phyloP scores from a whole-genome alignment of 2,113 vertebrate species.

The Gopherus evgoodei region DNA sequence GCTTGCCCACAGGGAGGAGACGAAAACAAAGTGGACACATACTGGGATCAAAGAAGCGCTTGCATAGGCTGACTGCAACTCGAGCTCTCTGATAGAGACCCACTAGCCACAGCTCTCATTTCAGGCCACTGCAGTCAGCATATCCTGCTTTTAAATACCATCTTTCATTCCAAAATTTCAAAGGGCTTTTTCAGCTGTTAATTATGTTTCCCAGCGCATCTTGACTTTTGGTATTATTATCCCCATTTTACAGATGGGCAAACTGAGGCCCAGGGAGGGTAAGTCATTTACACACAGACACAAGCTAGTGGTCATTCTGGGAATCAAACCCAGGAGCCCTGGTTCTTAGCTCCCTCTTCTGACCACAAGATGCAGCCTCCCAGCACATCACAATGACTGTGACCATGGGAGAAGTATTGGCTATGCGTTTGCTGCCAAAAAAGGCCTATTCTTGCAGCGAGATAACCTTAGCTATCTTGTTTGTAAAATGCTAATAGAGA shows the following conservation, averaged over 20 bases:
- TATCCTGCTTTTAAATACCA: background rate
- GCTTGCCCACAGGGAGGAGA: background rate
- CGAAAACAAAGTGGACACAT: background rate
- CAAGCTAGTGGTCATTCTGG: conserved; percentile 1
- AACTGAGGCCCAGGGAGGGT: background rate
- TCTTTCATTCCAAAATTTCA: background rate
- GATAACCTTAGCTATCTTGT: background rate
- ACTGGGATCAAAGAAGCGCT: background rate
- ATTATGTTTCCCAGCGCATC: background rate
- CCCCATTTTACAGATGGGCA: background rate
- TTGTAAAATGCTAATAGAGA: background rate
- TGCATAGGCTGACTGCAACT: background rate
- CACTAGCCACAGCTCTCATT: background rate
- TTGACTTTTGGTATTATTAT: background rate
- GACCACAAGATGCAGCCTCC: background rate
- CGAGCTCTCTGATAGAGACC: background rate
- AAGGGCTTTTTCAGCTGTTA: conserved; percentile 27
- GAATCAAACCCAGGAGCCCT: background rate
- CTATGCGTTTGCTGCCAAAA: background rate
- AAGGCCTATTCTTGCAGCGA: background rate
- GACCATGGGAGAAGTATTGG: background rate
- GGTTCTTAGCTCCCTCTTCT: background rate
- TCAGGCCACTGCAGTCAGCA: background rate
- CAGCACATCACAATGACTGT: background rate
- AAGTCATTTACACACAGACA: conserved; percentile 40